Base-by-base conservation (phyloP, 1,140 invertebrate genomes). In the Drosophila obscura region DNA sequence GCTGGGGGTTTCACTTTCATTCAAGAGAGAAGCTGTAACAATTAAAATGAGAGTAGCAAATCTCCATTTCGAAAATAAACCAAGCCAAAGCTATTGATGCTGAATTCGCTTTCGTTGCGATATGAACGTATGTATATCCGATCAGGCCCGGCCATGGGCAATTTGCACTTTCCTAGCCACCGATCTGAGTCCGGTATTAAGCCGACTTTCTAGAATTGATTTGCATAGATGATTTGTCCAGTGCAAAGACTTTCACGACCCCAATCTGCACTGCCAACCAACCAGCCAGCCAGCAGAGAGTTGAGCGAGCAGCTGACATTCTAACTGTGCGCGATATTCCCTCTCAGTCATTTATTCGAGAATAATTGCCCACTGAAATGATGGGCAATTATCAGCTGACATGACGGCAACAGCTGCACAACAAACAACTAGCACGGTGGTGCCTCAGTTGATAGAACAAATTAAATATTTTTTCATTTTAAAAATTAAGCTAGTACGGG, bases 201-300 rank as follows among this genome's bases (percentile, higher is more conserved):
- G 63, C 66, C 52, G 53, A 80, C 83, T 87, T 87, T 87, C 82
- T 88, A 87, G 64, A 74, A 81, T 85, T 68, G 69, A 85, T 87
- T 85, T 82, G 78, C 82, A 85, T 85, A 85, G 82, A 35, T 74
- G 65, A 75, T 72, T 65, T 82, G 73, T 56, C 51, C 65, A 67
- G 58, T 68, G 64, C 73, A 43, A 15, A 49, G 73, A 83, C 82
- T 87, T 87, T 87, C 82, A 67, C 82, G 83, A 88, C 75, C 82
- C 66, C 73, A 72, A 87, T 88, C 50, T 57, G 48, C 71, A 74
- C 72, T 26, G 50, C 48, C 53, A n/a, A 26, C 43, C 41, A 9
- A 1, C 35, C 53, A 44, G 45, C 7, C 45, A 24, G 22, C 11
- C 24, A 16, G 22, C 22, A 26, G 35, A 15, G 26, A 15, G 28